Conservation (phyloP, 1,140 invertebrate species). For the Camponotus vicinus region DNA sequence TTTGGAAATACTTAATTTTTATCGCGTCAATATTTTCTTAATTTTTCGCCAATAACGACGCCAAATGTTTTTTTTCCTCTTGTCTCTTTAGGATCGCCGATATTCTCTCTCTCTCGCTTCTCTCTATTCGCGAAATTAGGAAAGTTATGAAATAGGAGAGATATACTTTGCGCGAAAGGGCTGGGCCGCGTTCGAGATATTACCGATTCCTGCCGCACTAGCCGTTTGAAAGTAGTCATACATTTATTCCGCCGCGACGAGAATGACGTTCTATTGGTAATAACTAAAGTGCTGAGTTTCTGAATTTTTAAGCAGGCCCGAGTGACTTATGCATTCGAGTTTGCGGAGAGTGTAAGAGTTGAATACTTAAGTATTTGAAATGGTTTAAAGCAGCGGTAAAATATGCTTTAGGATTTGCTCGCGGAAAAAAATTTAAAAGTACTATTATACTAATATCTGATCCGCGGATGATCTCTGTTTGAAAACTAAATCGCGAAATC, state of each 20-base stretch:
- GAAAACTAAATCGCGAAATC: background rate
- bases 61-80: slow-evolving; percentile 5
- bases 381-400: slow-evolving; percentile 55
- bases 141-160: slow-evolving; percentile 64
- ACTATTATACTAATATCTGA: background rate
- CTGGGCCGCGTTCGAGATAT: slow-evolving; percentile 25
- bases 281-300: slow-evolving; percentile 60
- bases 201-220: slow-evolving; percentile 58
- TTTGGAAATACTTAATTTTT: background rate
- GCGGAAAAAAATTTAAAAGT: background rate
- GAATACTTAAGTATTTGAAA: slow-evolving; percentile 49
- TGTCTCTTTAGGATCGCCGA: no score
- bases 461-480: slow-evolving; percentile 1
- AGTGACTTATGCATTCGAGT: slow-evolving; percentile 57
- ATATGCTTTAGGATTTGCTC: background rate
- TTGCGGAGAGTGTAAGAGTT: slow-evolving; percentile 38
- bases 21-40: slow-evolving; percentile 8
- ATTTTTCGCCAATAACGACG: background rate
- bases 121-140: slow-evolving; percentile 44
- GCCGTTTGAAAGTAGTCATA: slow-evolving; percentile 61
- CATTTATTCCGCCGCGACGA: slow-evolving; percentile 57
- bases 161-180: slow-evolving; percentile 31
- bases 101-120: slow-evolving; percentile 1
- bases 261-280: slow-evolving; percentile 61
- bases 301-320: slow-evolving; percentile 54